A percentile compares a stretch with the other conserved stretches of the same genome.
phyloP scores from a whole-genome alignment of 2,797 vertebrate species.

The Pangasius sanitwongsei region DNA sequence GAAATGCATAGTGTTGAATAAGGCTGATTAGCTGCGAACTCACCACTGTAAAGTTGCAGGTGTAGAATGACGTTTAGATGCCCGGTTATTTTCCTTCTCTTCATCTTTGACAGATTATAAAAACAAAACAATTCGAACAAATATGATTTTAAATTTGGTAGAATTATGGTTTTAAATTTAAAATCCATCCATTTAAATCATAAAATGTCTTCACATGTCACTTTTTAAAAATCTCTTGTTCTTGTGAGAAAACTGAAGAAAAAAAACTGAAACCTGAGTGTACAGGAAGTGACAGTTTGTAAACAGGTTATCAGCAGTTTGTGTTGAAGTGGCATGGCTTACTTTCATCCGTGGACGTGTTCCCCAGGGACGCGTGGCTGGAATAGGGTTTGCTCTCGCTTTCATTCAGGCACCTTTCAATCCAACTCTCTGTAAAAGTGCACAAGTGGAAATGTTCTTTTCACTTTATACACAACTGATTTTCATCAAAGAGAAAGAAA shows the following conservation, averaged over 20 bases:
- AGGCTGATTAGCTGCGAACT: constrained; percentile 55
- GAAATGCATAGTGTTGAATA: neutral
- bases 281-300: neutral
- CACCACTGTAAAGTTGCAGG: constrained; percentile 98
- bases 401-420: constrained; percentile 98
- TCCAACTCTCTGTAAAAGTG: constrained; percentile 92
- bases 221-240: neutral
- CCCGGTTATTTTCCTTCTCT: constrained; percentile 98
- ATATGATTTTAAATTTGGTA: neutral
- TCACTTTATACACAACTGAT: neutral
- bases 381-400: constrained; percentile 97
- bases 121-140: constrained; percentile 32
- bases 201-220: neutral
- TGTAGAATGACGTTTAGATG: constrained; percentile 97
- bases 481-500: neutral
- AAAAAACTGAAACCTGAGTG: neutral
- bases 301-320: neutral
- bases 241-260: neutral
- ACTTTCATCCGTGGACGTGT: constrained; percentile 98
- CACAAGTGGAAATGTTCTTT: constrained; percentile 6
- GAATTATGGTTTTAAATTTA: neutral
- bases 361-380: constrained; percentile 95
- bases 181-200: neutral
- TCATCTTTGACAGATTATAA: constrained; percentile 82
- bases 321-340: constrained; percentile 69